Conservation (phyloP, 2,888 invertebrate species). For the Sabellastarte sp. region DNA sequence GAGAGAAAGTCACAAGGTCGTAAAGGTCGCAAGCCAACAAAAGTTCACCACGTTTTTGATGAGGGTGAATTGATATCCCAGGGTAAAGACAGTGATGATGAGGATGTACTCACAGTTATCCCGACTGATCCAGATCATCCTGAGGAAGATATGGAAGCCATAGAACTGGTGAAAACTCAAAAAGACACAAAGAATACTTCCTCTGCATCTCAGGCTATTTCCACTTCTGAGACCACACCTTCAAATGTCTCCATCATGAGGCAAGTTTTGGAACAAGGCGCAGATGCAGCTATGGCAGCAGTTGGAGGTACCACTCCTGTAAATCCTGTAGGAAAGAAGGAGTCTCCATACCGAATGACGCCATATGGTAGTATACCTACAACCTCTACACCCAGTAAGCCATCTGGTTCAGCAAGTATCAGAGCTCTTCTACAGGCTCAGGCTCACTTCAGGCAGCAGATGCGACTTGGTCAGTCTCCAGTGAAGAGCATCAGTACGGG, state of each 20-base stretch:
- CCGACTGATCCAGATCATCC: constrained; percentile 21
- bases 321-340: background rate
- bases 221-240: background rate
- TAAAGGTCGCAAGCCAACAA: constrained; percentile 28
- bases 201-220: background rate
- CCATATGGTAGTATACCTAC: background rate
- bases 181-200: background rate
- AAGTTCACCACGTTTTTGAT: constrained; percentile 24
- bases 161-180: background rate
- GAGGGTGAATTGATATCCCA: constrained; percentile 6
- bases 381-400: background rate
- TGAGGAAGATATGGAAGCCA: background rate
- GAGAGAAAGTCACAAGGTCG: constrained; percentile 24
- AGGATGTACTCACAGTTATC: constrained; percentile 20
- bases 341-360: background rate
- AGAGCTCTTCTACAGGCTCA: background rate
- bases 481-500: no score
- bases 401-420: background rate
- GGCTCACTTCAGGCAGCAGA: background rate
- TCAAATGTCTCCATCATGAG: background rate
- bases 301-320: background rate
- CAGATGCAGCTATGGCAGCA: background rate
- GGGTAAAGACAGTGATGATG: constrained; percentile 15
- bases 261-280: background rate
- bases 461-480: no score